Evolutionary conservation across 2,888 invertebrate species (phyloP).

Genomic region (Xiphydria camelus): DNA sequence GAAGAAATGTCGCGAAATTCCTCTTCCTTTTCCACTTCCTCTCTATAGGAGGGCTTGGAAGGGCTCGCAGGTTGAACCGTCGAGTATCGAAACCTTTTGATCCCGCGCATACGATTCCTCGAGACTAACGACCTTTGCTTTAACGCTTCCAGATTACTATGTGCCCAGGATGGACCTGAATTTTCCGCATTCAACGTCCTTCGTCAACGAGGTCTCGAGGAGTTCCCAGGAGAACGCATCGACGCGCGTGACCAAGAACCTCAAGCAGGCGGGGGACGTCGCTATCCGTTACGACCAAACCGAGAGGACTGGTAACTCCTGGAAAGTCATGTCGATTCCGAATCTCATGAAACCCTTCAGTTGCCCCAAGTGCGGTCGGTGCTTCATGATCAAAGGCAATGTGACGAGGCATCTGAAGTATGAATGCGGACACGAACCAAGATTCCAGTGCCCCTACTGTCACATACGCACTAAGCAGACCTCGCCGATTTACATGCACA

Average conservation of each 20-base stretch:
- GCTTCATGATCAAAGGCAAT: constrained; percentile 47
- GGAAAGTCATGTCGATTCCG: too few species aligned
- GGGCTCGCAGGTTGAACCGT: too few species aligned
- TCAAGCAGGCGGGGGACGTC: constrained; percentile 10
- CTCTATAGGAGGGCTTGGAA: too few species aligned
- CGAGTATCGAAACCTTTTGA: too few species aligned
- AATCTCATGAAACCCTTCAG: too few species aligned
- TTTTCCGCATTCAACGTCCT: too few species aligned
- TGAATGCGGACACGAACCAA: constrained; percentile 53
- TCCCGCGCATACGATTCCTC: too few species aligned
- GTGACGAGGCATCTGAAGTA: constrained; percentile 52
- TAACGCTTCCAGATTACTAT: constrained; percentile 45
- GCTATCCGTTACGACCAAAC: constrained; percentile 15
- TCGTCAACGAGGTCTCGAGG: too few species aligned
- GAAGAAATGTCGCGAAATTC: too few species aligned
- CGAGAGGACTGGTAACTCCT: too few species aligned
- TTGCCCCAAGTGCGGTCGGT: constrained; percentile 47
- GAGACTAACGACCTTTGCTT: too few species aligned
- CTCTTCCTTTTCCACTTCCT: too few species aligned
- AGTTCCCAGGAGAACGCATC: neutral
- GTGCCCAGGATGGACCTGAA: constrained; percentile 38
- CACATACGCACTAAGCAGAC: constrained; percentile 49
- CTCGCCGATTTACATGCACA: constrained; percentile 36
- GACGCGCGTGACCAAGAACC: neutral
- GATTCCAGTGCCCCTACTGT: constrained; percentile 54